Percentiles rank a stretch among this genome's conserved stretches.
Evolutionary conservation across 2,113 vertebrate genomes (phyloP).

Genomic region (Irena cyanogastra): DNA sequence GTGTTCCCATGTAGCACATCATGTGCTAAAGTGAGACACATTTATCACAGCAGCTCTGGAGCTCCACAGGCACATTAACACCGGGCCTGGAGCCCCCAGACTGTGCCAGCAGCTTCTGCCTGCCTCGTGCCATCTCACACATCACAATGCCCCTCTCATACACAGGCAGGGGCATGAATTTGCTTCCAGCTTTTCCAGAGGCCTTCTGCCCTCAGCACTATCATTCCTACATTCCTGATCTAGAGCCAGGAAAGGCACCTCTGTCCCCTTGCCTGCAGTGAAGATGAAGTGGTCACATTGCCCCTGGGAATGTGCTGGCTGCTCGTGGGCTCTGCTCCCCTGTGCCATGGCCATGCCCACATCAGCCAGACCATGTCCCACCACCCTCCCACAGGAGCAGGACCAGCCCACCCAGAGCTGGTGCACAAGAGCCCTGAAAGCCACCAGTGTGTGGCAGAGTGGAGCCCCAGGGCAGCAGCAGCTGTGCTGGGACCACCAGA

Average conservation of each 20-base stretch:
- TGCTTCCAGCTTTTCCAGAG: not conserved
- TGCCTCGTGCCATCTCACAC: fast-evolving
- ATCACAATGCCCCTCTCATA: not conserved
- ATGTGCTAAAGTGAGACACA: not conserved
- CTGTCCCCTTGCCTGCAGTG: not conserved
- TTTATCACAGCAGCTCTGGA: not conserved
- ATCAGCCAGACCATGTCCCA: not conserved
- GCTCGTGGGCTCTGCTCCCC: not conserved
- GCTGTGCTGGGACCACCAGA: not conserved
- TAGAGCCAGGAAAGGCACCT: not conserved
- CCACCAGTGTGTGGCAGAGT: not conserved
- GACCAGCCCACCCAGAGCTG: not conserved
- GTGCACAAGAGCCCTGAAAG: not conserved
- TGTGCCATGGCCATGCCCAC: fast-evolving
- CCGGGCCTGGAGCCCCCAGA: not conserved
- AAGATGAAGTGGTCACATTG: fast-evolving
- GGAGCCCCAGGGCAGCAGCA: fast-evolving
- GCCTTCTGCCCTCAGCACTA: not conserved
- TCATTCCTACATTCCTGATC: not conserved
- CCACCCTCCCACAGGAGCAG: not conserved
- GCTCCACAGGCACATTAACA: not conserved
- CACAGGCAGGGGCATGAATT: not conserved
- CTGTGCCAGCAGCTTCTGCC: not conserved
- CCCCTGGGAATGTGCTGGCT: not conserved
- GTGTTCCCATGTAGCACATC: not conserved